Evolutionary conservation across 2,113 vertebrate genomes (phyloP).

Genomic region (Silurus glanis): DNA sequence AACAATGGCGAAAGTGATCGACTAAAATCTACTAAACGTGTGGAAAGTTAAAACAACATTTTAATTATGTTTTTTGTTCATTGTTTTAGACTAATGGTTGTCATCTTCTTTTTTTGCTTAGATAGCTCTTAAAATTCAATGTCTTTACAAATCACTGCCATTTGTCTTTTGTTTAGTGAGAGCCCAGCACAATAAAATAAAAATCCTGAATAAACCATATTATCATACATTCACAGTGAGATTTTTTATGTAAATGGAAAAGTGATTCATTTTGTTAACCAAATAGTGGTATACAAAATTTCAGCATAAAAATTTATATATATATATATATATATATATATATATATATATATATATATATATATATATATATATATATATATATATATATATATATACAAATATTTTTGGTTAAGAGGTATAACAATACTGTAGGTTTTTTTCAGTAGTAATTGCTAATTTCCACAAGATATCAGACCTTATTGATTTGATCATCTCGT

Average conservation of each 20-base stretch:
- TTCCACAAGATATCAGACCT: not conserved
- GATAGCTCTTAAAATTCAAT: not conserved
- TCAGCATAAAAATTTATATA: not conserved
- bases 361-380: too few relatives aligned
- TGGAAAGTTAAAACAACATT: not conserved
- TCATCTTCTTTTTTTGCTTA: not conserved
- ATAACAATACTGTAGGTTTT: not conserved
- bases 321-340: too few relatives aligned
- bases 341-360: too few relatives aligned
- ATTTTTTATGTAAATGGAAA: not conserved
- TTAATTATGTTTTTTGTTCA: not conserved
- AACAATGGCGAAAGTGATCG: too few relatives aligned
- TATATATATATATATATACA: too few relatives aligned
- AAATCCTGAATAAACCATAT: not conserved
- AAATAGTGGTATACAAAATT: not conserved
- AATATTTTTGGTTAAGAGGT: not conserved
- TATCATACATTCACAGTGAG: not conserved
- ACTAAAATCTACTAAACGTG: too few relatives aligned
- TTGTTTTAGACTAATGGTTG: not conserved
- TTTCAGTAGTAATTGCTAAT: not conserved
- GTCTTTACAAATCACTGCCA: not conserved
- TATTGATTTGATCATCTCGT: not conserved
- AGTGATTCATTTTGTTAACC: not conserved
- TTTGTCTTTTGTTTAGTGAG: not conserved
- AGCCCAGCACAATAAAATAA: not conserved